phyloP scores from a whole-genome alignment of 2,797 vertebrate genomes.

The Mastacembelus armatus region DNA sequence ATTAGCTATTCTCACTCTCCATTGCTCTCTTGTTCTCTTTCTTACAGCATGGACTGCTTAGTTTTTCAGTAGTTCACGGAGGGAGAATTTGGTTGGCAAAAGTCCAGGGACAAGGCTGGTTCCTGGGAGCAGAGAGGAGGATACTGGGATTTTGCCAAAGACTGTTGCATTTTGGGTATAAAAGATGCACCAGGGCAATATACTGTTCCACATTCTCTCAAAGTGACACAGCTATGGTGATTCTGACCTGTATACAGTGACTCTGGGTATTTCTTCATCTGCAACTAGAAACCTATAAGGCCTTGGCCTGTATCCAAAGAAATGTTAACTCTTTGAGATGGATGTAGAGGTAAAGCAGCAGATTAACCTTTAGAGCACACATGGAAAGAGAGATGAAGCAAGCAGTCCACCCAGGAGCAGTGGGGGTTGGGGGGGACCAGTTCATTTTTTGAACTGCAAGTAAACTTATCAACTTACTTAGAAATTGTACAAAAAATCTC shows the following conservation, averaged over 20 bases:
- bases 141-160: slow-evolving; percentile 62
- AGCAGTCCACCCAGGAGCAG: slow-evolving; percentile 9
- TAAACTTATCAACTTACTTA: background rate
- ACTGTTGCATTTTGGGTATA: slow-evolving; percentile 58
- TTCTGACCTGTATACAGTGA: slow-evolving; percentile 41
- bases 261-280: slow-evolving; percentile 36
- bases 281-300: slow-evolving; percentile 49
- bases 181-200: slow-evolving; percentile 47
- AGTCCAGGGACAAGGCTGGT: slow-evolving; percentile 52
- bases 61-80: slow-evolving; percentile 51
- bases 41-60: slow-evolving; percentile 48
- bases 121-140: slow-evolving; percentile 58
- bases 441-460: background rate
- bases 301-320: slow-evolving; percentile 47
- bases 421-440: slow-evolving; percentile 7
- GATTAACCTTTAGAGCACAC: slow-evolving; percentile 43
- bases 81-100: slow-evolving; percentile 53
- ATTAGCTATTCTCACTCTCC: slow-evolving; percentile 73
- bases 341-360: slow-evolving; percentile 25
- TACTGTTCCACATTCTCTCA: slow-evolving; percentile 43
- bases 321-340: slow-evolving; percentile 50
- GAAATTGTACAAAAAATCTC: background rate
- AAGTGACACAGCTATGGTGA: slow-evolving; percentile 33
- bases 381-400: slow-evolving; percentile 9
- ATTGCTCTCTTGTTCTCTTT: slow-evolving; percentile 61